Conservation (phyloP, 2,888 invertebrate genomes). For the Andrena flavipes region DNA sequence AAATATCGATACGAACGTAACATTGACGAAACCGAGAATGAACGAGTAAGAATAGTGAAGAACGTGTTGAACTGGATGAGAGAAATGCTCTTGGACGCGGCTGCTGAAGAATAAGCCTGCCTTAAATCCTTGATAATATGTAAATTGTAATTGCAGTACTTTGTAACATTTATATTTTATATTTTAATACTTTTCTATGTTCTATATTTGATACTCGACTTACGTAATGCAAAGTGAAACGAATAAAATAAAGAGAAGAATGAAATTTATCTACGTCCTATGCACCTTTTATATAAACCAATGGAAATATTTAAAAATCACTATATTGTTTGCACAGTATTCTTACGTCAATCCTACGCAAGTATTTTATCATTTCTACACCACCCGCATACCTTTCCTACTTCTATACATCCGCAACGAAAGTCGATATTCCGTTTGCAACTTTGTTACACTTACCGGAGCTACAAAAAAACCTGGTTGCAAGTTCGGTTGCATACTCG, state of each 20-base stretch:
- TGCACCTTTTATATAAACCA: background rate
- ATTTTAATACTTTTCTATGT: conserved; percentile 29
- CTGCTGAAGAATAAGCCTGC: background rate
- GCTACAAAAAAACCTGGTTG: too few species aligned
- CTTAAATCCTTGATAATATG: background rate
- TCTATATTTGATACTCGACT: background rate
- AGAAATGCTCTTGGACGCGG: conserved; percentile 37
- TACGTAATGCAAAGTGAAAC: background rate
- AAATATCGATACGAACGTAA: conserved; percentile 53
- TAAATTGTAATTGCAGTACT: background rate
- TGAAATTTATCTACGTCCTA: background rate
- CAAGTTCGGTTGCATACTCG: too few species aligned
- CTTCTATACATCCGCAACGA: too few species aligned
- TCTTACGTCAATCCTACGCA: too few species aligned
- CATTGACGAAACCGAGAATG: conserved; percentile 58
- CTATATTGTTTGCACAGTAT: too few species aligned
- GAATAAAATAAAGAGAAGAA: conserved; percentile 10
- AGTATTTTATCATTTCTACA: too few species aligned
- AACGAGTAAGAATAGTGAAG: conserved; percentile 54
- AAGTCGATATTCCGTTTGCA: too few species aligned
- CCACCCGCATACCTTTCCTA: too few species aligned
- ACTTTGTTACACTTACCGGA: too few species aligned
- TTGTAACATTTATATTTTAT: conserved; percentile 21
- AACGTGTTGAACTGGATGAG: conserved; percentile 66
- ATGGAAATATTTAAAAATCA: background rate